Base-by-base conservation (phyloP, 2,797 vertebrate genomes). In the Lindbergichthys nudifrons region DNA sequence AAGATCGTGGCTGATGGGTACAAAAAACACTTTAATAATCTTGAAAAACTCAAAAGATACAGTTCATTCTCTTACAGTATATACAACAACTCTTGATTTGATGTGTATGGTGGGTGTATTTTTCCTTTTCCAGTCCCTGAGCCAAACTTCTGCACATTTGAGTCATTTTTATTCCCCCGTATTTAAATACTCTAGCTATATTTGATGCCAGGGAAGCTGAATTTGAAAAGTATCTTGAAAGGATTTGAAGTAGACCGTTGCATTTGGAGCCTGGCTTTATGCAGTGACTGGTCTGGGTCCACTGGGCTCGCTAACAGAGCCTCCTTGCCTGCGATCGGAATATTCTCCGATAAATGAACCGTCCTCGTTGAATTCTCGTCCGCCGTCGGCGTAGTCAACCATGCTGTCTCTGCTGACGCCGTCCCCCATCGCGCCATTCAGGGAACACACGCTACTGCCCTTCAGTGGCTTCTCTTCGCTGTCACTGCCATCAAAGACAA, bases 341-440 rank as follows among this genome's bases (percentile, higher is more conserved):
- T 99, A 99, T 87, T 97, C 96, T 1, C 98, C 98, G 50, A 99
- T 99, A 84, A 99, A 99, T 3, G 98, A 99, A 36, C 98, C 98
- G 2, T 99, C 98, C 93, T 99, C 98, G 12, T 93, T 93, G 92
- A 98, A 99, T 77, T 97, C 94, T 39, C 92, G 91, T 1, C 93
- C 96, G 10, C 95, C 96, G 2, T 96, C 96, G 3, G 96, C 93
- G 5, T 97, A 97, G 80, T 96, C 95, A 2, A 90, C 96, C 80
- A 97, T 88, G 91, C 96, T 97, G 92, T 97, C 95, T 73, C 95
- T 95, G 79, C 96, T 97, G 77, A 96, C 89, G 65, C 90, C 93
- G 32, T 96, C 95, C 75, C 92, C 93, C 70, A 91, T 92, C 62
- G 91, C 86, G 30, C 83, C 84, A 43, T 90, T 89, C 68, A 96